Percentiles rank a stretch among this genome's conserved stretches.
These are phyloP conservation scores for Neelides sp. DNA, from an alignment of 1,140 invertebrate species.

Conservation along the genomic window DNA sequence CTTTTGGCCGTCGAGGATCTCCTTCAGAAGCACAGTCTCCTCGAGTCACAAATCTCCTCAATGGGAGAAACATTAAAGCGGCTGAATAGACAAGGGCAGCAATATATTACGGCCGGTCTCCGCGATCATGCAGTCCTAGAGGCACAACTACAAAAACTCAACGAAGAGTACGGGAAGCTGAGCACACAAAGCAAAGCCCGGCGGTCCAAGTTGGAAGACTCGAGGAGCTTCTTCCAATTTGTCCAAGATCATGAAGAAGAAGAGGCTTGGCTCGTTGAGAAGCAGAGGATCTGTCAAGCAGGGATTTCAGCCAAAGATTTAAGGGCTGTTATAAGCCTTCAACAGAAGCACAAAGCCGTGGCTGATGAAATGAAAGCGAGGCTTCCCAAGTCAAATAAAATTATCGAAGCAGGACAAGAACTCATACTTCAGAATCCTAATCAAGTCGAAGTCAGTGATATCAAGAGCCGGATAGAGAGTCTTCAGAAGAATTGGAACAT, in stretches of 20 bases:
- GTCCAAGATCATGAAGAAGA: conserved; percentile 87
- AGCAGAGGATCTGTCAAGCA: conserved; percentile 72
- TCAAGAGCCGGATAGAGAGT: conserved; percentile 61
- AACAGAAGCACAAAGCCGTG: conserved; percentile 84
- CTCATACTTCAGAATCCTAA: conserved; percentile 63
- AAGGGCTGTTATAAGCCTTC: conserved; percentile 69
- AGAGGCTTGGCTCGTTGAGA: conserved; percentile 84
- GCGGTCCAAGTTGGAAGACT: conserved; percentile 71
- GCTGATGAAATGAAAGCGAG: conserved; percentile 83
- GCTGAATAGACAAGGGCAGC: conserved; percentile 54
- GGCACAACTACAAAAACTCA: conserved; percentile 54
- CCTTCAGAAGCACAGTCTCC: conserved; percentile 79
- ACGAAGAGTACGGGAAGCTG: conserved; percentile 42
- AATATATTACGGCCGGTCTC: conserved; percentile 40
- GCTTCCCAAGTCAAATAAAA: conserved; percentile 61
- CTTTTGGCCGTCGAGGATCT: conserved; percentile 84
- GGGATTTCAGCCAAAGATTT: conserved; percentile 88
- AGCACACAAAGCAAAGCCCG: conserved; percentile 60
- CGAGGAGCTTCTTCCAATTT: conserved; percentile 87
- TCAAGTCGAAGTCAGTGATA: conserved; percentile 62
- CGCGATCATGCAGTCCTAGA: conserved; percentile 53
- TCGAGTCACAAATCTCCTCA: conserved; percentile 72
- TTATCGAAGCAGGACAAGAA: conserved; percentile 56
- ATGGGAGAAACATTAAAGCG: conserved; percentile 67
- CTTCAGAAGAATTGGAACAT: conserved; percentile 73